Percentiles rank a stretch among this genome's conserved stretches.
Evolutionary conservation across 2,113 vertebrate species (phyloP).

Genomic region (Sciurus niger): DNA sequence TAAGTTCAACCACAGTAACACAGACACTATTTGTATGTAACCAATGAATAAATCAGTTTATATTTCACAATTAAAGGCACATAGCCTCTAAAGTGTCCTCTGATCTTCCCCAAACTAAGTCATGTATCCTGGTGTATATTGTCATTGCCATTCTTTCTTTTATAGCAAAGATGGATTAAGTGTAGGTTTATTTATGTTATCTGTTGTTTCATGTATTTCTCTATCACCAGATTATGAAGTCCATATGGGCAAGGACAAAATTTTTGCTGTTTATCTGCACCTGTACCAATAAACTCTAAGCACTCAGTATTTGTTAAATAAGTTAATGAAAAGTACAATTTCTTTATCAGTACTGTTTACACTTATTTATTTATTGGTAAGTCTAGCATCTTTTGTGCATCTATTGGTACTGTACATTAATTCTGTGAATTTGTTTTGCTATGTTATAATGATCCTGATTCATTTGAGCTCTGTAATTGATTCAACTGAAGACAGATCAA

Average conservation of each 20-base stretch:
- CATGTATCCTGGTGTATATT: background rate
- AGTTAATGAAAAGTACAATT: background rate
- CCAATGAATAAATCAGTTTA: background rate
- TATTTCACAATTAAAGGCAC: background rate
- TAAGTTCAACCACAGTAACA: background rate
- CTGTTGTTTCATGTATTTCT: background rate
- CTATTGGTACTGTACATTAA: background rate
- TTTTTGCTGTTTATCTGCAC: background rate
- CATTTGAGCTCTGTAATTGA: background rate
- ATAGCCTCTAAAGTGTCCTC: background rate
- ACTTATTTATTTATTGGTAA: background rate
- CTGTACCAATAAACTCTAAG: background rate
- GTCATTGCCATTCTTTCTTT: background rate
- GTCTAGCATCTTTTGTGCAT: background rate
- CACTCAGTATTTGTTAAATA: background rate
- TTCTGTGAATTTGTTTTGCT: constrained; percentile 6
- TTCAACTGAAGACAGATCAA: background rate
- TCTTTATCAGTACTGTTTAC: background rate
- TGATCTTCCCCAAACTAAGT: background rate
- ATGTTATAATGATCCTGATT: background rate
- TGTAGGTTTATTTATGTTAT: constrained; percentile 6
- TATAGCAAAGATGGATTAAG: background rate
- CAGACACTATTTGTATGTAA: background rate
- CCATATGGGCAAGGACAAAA: background rate
- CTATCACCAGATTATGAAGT: background rate